Base-by-base conservation (phyloP, 2,888 invertebrate genomes). In the Macrosiphum euphorbiae region DNA sequence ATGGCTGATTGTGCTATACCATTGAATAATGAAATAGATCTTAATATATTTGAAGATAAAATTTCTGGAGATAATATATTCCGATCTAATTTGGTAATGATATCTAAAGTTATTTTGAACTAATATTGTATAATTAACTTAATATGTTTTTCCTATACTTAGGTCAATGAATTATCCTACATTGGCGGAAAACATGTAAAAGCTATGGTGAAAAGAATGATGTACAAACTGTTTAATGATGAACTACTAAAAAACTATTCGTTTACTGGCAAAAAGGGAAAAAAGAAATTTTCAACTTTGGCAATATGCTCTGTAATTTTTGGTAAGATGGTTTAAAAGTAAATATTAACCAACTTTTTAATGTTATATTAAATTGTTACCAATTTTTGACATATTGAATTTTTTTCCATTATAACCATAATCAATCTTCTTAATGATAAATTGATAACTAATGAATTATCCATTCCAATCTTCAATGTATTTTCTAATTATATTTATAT, bases 121-220 rank as follows among this genome's bases (percentile, higher is more conserved):
- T 44, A 85, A 44, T 44, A 47, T 8, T 44, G 44, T 24, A 85
- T 13, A 44, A 85, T 41, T 20, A 26, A 44, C 20, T 85, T 26
- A 16, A 28, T 26, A 47, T 85, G 7, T 67, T 67, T 67, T n/a
- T 8, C 44, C 20, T 85, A 24, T 85, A 24, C 16, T 24, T 85
- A 44, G 41, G n/a, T n/a, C n/a, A n/a, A n/a, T n/a, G n/a, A n/a
- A 26, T 13, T 47, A 44, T 47, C 47, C 4, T 85, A 44, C 44
- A 85, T 44, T 85, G 85, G 85, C 24, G 47, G 85, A 26, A 85
- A 85, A 85, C 26, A 85, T 44, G 85, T 85, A 24, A 85, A 85
- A 44, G 20, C 44, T 5, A 44, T 85, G 85, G 44, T 85, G 4
- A 85, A 85, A 26, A 41, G 85, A 11, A 24, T 85, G 7, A 47